Conservation (phyloP, 2,888 invertebrate species). For the Drosophila prolongata region DNA sequence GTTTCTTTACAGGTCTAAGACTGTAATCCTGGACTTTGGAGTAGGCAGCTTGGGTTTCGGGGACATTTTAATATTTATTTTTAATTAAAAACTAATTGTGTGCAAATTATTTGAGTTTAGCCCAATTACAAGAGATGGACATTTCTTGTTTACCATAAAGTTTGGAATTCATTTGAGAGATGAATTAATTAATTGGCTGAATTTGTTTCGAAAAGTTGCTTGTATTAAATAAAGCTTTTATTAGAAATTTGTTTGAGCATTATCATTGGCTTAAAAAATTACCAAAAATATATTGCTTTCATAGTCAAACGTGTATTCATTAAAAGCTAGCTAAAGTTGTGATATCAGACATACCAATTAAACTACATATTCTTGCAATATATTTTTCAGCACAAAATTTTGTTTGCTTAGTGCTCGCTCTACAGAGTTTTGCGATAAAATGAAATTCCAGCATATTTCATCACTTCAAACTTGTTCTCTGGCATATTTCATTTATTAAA, state of each 20-base stretch:
- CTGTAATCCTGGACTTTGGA: slow-evolving; percentile 14
- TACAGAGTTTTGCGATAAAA: slow-evolving; percentile 5
- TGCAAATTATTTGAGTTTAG: slow-evolving; percentile 53
- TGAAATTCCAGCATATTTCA: slow-evolving; percentile 3
- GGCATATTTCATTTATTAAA: slow-evolving; percentile 36
- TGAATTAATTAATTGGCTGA: slow-evolving; percentile 8
- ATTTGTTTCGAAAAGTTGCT: background rate
- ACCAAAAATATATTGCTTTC: background rate
- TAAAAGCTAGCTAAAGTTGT: background rate
- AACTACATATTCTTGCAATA: background rate
- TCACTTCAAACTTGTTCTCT: slow-evolving; percentile 7
- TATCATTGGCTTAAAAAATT: background rate
- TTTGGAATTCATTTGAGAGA: slow-evolving; percentile 3
- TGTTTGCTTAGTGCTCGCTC: background rate
- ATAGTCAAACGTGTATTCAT: background rate
- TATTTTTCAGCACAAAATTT: background rate
- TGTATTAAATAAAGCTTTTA: background rate
- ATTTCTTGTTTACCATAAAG: background rate
- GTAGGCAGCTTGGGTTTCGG: background rate
- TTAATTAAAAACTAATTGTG: slow-evolving; percentile 73
- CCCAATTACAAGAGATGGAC: slow-evolving; percentile 20
- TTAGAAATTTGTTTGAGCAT: background rate
- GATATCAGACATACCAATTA: background rate
- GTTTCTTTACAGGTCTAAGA: slow-evolving; percentile 41
- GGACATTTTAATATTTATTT: slow-evolving; percentile 61